phyloP scores from a whole-genome alignment of 2,888 invertebrate species.

The Poecilus cupreus region DNA sequence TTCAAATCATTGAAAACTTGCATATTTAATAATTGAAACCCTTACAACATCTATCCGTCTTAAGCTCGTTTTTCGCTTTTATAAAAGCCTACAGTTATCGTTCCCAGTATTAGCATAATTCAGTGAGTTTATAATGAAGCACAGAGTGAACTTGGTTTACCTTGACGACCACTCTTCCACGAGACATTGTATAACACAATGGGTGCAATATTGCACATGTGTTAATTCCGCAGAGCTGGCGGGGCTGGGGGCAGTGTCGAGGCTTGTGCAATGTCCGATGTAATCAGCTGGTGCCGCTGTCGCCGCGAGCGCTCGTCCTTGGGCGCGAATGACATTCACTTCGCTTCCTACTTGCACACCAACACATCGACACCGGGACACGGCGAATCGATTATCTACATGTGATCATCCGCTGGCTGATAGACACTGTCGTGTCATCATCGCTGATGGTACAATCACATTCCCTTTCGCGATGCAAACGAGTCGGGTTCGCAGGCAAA shows the following conservation, averaged over 20 bases:
- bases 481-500: slow-evolving; percentile 8
- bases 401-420: neutral
- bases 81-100: too few species aligned
- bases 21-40: too few species aligned
- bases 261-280: slow-evolving; percentile 63
- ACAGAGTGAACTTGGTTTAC: neutral
- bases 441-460: neutral
- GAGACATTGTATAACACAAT: neutral
- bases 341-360: slow-evolving; percentile 54
- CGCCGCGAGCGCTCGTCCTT: slow-evolving; percentile 64
- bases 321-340: slow-evolving; percentile 63
- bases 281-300: slow-evolving; percentile 61
- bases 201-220: neutral
- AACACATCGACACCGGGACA: slow-evolving; percentile 5
- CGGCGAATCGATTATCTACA: neutral
- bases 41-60: too few species aligned
- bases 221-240: neutral
- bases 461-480: neutral
- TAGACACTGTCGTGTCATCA: slow-evolving; percentile 2
- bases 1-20: too few species aligned
- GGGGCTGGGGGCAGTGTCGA: neutral
- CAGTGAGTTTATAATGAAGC: neutral
- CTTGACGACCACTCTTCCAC: slow-evolving; percentile 6
- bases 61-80: too few species aligned
- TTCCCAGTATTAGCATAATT: too few species aligned